A percentile compares a stretch with the other conserved stretches of the same genome.
phyloP scores from a whole-genome alignment of 2,113 vertebrate species.

The Oreocharis arfaki region DNA sequence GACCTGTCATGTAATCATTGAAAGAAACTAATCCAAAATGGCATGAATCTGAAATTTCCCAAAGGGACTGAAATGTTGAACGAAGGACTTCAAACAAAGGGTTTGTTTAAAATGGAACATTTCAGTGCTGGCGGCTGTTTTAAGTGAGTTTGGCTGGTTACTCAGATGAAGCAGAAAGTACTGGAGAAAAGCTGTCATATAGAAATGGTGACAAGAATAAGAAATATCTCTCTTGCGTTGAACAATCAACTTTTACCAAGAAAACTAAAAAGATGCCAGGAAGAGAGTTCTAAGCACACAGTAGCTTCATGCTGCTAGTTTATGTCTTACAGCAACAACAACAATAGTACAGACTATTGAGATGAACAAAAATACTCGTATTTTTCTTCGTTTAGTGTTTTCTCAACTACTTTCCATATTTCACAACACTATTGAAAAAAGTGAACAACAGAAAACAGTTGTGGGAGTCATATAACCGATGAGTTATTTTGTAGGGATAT shows the following conservation, averaged over 20 bases:
- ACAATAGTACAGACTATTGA: not conserved
- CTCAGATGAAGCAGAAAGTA: not conserved
- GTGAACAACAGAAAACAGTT: not conserved
- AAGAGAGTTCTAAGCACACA: not conserved
- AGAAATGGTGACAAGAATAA: not conserved
- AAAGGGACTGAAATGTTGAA: not conserved
- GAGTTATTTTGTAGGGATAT: not conserved
- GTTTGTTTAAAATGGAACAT: not conserved
- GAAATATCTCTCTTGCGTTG: not conserved
- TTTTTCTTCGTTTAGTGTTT: not conserved
- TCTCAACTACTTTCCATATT: not conserved
- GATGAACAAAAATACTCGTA: not conserved
- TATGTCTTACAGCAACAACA: not conserved
- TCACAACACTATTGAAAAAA: not conserved
- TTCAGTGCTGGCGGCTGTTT: not conserved
- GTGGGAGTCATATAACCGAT: not conserved
- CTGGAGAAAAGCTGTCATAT: not conserved
- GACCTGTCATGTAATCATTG: not conserved
- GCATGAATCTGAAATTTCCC: not conserved
- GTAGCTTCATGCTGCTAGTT: not conserved
- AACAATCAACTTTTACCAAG: not conserved
- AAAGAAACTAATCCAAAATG: constrained; percentile 12
- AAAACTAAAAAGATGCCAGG: not conserved
- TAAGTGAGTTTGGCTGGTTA: not conserved
- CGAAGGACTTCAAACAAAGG: not conserved